phyloP scores from a whole-genome alignment of 2,888 invertebrate genomes.

The Pristionchus exspectatus region DNA sequence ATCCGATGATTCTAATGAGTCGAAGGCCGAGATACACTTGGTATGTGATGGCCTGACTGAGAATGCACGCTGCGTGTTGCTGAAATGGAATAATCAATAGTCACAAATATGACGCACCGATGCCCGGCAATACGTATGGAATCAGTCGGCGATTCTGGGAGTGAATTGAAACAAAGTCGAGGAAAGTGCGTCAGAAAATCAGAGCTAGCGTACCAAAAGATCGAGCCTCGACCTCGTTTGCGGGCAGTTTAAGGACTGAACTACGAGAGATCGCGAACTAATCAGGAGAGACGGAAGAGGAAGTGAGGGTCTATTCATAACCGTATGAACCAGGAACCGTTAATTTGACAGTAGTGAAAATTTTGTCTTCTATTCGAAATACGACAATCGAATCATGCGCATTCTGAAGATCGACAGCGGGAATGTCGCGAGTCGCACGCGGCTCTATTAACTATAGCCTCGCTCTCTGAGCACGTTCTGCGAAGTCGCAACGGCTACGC shows the following conservation, averaged over 20 bases:
- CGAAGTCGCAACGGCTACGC: neutral
- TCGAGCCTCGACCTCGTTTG: neutral
- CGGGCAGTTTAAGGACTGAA: neutral
- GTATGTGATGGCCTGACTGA: conserved; percentile 25
- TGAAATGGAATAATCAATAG: neutral
- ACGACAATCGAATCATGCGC: neutral
- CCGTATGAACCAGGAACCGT: neutral
- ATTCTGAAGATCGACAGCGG: neutral
- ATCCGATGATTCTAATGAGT: conserved; percentile 2
- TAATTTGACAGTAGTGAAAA: neutral
- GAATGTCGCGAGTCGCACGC: neutral
- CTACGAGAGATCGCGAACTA: neutral
- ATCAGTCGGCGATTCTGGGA: no score
- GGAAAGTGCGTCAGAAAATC: neutral
- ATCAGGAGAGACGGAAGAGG: neutral
- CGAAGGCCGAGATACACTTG: conserved; percentile 37
- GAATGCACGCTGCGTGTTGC: conserved; percentile 32
- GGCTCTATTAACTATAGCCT: neutral
- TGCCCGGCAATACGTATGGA: no score
- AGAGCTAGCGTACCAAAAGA: neutral
- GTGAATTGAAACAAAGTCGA: neutral
- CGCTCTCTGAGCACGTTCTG: neutral
- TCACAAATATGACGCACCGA: neutral
- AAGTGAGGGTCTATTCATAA: neutral
- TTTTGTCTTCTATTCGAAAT: neutral